Percentiles rank a stretch among this genome's conserved stretches.
phyloP scores from a whole-genome alignment of 2,888 invertebrate genomes.

The Synanthedon formicaeformis region DNA sequence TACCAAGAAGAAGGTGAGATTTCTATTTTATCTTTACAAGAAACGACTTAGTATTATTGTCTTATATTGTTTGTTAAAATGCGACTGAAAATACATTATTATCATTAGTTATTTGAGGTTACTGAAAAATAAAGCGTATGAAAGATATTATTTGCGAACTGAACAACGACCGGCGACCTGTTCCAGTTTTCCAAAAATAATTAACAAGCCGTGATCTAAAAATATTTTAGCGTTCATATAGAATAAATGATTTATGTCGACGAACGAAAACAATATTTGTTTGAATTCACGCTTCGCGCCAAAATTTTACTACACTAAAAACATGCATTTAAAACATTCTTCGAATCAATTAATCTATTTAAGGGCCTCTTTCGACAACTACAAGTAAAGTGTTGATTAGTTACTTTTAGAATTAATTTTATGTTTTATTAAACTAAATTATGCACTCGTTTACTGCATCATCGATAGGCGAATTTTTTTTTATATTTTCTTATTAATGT shows the following conservation, averaged over 20 bases:
- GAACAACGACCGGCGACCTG: constrained; percentile 16
- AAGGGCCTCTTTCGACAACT: too few species aligned
- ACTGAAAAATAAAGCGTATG: too few species aligned
- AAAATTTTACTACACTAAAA: neutral
- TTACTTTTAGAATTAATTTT: too few species aligned
- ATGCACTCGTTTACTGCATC: too few species aligned
- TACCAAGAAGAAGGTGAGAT: constrained; percentile 57
- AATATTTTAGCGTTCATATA: constrained; percentile 12
- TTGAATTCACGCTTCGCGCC: neutral
- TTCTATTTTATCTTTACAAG: constrained; percentile 4
- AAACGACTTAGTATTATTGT: too few species aligned
- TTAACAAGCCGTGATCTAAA: constrained; percentile 30
- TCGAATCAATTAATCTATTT: neutral
- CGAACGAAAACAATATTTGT: neutral
- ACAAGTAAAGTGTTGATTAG: too few species aligned
- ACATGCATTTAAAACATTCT: neutral
- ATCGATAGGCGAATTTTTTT: too few species aligned
- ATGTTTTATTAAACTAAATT: too few species aligned
- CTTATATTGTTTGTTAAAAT: too few species aligned
- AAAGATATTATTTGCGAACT: neutral
- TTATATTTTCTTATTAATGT: too few species aligned
- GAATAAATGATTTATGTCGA: neutral
- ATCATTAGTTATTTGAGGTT: too few species aligned
- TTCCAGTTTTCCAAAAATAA: constrained; percentile 41
- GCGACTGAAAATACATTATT: too few species aligned